Evolutionary conservation across 2,113 vertebrate species (phyloP).

Genomic region (Bettongia penicillata): DNA sequence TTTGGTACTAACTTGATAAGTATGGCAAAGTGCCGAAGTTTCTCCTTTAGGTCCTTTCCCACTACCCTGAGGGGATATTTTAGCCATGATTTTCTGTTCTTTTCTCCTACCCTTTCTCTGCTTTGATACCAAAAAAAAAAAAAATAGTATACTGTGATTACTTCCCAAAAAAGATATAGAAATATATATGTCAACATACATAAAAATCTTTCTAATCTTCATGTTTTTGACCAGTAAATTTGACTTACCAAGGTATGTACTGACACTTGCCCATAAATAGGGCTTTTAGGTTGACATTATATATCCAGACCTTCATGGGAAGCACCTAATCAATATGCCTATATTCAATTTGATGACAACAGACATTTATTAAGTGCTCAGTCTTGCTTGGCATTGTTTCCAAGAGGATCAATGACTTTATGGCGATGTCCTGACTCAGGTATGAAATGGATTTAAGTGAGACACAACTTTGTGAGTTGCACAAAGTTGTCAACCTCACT

Average conservation of each 20-base stretch:
- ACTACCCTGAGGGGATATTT: not conserved
- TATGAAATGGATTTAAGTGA: not conserved
- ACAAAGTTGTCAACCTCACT: not conserved
- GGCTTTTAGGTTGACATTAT: not conserved
- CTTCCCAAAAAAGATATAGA: not conserved
- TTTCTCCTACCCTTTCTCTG: not conserved
- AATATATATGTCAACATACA: not conserved
- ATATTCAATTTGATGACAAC: not conserved
- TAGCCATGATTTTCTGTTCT: not conserved
- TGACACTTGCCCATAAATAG: conserved; percentile 29
- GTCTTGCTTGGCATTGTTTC: not conserved
- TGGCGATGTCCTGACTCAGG: not conserved
- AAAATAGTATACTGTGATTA: not conserved
- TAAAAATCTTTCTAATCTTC: not conserved
- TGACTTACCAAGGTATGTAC: conserved; percentile 23
- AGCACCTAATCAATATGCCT: not conserved
- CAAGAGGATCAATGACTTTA: not conserved
- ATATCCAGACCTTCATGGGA: not conserved
- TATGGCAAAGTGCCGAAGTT: conserved; percentile 15
- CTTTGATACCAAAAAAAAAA: conserved; percentile 32
- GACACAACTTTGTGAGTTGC: too few relatives aligned
- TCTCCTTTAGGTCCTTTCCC: conserved; percentile 15
- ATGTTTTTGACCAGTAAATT: conserved; percentile 29
- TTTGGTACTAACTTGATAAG: not conserved
- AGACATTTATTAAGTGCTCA: not conserved